Evolutionary conservation across 2,113 vertebrate species (phyloP).

Genomic region (Jacana jacana): DNA sequence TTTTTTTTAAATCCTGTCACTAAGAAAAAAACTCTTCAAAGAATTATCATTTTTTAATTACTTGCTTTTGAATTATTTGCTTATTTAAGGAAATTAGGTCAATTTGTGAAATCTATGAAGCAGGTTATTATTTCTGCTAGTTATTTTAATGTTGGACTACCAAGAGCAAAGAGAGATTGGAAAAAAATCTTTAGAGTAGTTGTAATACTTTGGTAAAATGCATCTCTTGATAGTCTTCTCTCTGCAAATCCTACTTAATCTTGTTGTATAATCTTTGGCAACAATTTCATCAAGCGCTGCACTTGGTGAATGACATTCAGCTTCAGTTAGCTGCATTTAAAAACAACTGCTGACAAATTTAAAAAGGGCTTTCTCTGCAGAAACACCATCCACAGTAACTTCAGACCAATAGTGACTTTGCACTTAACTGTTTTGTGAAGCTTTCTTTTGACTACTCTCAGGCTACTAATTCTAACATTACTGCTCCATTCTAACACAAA

Average conservation of each 20-base stretch:
- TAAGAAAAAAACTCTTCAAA: neutral
- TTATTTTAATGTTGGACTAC: neutral
- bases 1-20: too few relatives aligned
- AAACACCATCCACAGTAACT: neutral
- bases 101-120: neutral
- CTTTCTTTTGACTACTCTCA: neutral
- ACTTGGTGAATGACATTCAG: neutral
- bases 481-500: neutral
- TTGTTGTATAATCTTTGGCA: slow-evolving; percentile 45
- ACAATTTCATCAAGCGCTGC: neutral
- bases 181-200: neutral
- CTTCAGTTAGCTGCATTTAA: neutral
- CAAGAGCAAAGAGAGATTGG: neutral
- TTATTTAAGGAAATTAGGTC: neutral
- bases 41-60: neutral
- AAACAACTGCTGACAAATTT: slow-evolving; percentile 18
- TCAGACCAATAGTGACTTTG: neutral
- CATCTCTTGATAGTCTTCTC: neutral
- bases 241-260: slow-evolving; percentile 29
- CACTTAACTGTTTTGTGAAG: neutral
- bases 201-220: neutral
- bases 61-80: neutral
- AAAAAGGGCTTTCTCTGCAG: slow-evolving; percentile 6
- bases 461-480: neutral
- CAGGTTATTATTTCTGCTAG: neutral